Conservation (phyloP, 1,140 invertebrate species). For the Aphaenogaster ashmeadi region DNA sequence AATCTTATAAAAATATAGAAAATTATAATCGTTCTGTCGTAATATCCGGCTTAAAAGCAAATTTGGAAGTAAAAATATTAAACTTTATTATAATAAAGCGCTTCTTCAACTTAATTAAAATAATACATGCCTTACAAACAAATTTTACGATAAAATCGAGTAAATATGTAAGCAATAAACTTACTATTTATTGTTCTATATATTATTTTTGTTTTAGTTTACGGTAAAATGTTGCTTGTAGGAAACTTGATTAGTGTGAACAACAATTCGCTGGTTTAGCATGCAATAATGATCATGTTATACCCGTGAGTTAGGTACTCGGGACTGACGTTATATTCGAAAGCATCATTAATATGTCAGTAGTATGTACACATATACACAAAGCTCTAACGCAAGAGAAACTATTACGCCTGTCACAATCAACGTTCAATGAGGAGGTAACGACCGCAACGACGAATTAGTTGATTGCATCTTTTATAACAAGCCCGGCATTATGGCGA, state of each 20-base stretch:
- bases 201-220: background rate
- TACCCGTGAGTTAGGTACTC: background rate
- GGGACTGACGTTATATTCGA: constrained; percentile 19
- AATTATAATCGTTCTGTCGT: background rate
- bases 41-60: background rate
- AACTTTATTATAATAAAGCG: background rate
- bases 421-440: constrained; percentile 29
- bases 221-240: background rate
- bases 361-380: background rate
- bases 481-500: constrained; percentile 5
- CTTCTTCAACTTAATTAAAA: background rate
- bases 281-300: constrained; percentile 35
- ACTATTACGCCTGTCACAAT: constrained; percentile 50
- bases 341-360: constrained; percentile 55
- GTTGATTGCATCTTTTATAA: constrained; percentile 50
- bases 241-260: background rate
- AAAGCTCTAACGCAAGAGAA: constrained; percentile 12
- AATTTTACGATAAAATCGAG: background rate
- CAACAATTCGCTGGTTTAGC: constrained; percentile 14
- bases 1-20: constrained; percentile 17
- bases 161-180: background rate
- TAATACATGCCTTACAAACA: background rate
- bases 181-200: background rate
- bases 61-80: background rate
- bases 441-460: constrained; percentile 24